Evolutionary conservation across 2,888 invertebrate species (phyloP).

Genomic region (Ornithoptera alexandrae): DNA sequence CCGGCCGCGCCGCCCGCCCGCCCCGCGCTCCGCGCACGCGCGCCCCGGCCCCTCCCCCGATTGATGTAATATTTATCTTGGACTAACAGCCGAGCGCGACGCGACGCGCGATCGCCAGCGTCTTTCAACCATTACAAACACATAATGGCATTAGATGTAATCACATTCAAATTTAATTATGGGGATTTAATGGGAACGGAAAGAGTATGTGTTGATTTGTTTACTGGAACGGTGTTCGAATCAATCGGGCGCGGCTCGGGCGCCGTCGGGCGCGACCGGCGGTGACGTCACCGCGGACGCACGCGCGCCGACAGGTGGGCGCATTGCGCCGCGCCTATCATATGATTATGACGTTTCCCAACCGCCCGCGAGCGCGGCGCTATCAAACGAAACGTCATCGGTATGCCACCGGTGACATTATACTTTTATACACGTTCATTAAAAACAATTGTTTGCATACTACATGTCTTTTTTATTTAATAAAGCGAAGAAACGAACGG

Average conservation of each 20-base stretch:
- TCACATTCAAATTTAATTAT: neutral
- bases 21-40: slow-evolving; percentile 63
- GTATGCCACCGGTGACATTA: neutral
- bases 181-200: neutral
- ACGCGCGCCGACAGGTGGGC: slow-evolving; percentile 79
- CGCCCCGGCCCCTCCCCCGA: slow-evolving; percentile 54
- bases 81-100: slow-evolving; percentile 74
- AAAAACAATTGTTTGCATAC: neutral
- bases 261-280: slow-evolving; percentile 46
- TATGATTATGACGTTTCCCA: slow-evolving; percentile 77
- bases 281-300: slow-evolving; percentile 75
- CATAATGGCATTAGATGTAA: neutral
- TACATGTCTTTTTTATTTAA: no score
- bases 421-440: neutral
- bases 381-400: slow-evolving; percentile 43
- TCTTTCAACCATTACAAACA: slow-evolving; percentile 6
- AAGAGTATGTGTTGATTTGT: slow-evolving; percentile 47
- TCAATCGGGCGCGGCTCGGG: slow-evolving; percentile 65
- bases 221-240: slow-evolving; percentile 53
- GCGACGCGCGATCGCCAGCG: slow-evolving; percentile 41
- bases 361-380: slow-evolving; percentile 56
- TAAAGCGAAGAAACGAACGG: no score
- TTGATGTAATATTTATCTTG: slow-evolving; percentile 80
- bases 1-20: slow-evolving; percentile 45
- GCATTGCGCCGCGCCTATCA: slow-evolving; percentile 78